A percentile compares a stretch with the other conserved stretches of the same genome.
These are phyloP conservation scores for Gonatopus flavifemur DNA, from an alignment of 1,140 invertebrate species.

Conservation along the genomic window DNA sequence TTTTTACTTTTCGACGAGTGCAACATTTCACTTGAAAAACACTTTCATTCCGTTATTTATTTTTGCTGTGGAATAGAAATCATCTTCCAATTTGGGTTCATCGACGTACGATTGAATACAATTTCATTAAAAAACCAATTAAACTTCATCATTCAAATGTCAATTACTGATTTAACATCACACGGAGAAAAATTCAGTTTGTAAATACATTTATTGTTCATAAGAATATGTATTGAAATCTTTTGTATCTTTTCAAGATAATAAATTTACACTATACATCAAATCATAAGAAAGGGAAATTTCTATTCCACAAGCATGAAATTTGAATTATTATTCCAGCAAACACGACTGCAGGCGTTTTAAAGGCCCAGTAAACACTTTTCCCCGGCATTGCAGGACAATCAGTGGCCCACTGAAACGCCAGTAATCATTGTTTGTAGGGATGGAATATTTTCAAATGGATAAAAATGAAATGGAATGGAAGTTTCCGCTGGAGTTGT, in stretches of 20 bases:
- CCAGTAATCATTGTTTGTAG: no score
- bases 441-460: no score
- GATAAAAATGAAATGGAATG: slow-evolving; percentile 55
- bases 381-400: no score
- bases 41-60: no score
- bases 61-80: slow-evolving; percentile 48
- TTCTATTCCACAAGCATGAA: slow-evolving; percentile 55
- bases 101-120: not conserved
- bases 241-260: slow-evolving; percentile 23
- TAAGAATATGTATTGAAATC: slow-evolving; percentile 29
- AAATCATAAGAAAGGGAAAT: no score
- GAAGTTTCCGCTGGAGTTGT: slow-evolving; percentile 48
- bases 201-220: slow-evolving; percentile 6
- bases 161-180: slow-evolving; percentile 13
- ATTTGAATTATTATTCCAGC: no score
- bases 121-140: slow-evolving; percentile 7
- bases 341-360: no score
- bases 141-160: slow-evolving; percentile 3
- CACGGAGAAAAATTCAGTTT: slow-evolving; percentile 5
- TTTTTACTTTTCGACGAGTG: not conserved
- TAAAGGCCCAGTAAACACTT: no score
- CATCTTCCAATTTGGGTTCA: slow-evolving; percentile 9
- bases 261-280: no score
- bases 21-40: no score
- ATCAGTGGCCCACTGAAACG: no score